Evolutionary conservation across 64 coral and sea anemone genomes (phyloP), one percentile per base, ranked within the genome.

Genomic region (Porites lutea): DNA sequence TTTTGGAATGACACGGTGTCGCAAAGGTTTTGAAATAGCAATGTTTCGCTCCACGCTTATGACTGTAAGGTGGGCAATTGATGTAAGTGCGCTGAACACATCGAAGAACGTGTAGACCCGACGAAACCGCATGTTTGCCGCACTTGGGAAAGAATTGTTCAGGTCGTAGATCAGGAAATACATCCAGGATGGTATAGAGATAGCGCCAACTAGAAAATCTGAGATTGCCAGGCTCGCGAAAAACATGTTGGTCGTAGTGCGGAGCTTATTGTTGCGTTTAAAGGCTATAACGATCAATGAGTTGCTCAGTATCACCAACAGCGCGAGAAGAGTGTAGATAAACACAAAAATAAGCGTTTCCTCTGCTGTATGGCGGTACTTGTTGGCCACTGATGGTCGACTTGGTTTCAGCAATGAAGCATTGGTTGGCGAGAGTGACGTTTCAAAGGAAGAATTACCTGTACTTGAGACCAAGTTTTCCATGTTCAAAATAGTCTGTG

Each of bases 191-290:
- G 95, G 95, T 15, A 97, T 50, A 15, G 95, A 93, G 18, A 94
- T 67, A 9, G 72, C 50, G 2, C 95, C 95, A 9, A 97, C 95
- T 2, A 97, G 37, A 45, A 93, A 66, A 71, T 97, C 95, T 13
- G 95, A 97, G 65, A 94, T 23, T 11, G 95, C 95, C 12, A 97
- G 71, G 54, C 88, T 97, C 43, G 79, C 75, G 23, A 97, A 92
- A 22, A 97, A 94, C 12, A 91, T 58, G 59, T 94, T 88, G 3
- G 95, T 92, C 51, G 83, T 68, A 15, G 91, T 97, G 51, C 71
- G 91, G n/a, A 97, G 92, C 49, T 92, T 88, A n/a, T 2, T 59
- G 54, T 97, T 94, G 18, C 86, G 51, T 52, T 70, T 88, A 58
- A 91, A 97, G 0, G 82, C 92, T 16, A 72, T 43, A 6, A 97